A percentile compares a stretch with the other conserved stretches of the same genome.
Conservation (phyloP, 2,888 invertebrate species). For the Hemithea aestivaria region DNA sequence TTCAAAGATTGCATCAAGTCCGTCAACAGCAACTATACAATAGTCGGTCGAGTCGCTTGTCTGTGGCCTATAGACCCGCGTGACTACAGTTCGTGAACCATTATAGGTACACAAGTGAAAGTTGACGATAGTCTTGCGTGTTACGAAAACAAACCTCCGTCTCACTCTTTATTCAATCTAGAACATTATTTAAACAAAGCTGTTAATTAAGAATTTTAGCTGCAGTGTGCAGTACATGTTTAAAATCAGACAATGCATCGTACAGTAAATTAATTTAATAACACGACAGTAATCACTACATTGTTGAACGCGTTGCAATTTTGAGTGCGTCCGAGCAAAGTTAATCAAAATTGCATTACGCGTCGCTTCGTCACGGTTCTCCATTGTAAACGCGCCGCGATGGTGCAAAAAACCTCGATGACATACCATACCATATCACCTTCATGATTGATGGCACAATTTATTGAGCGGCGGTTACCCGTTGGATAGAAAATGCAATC, state of each 20-base stretch:
- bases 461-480: too few species aligned
- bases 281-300: slow-evolving; percentile 54
- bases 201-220: background rate
- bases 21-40: too few species aligned
- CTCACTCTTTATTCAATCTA: slow-evolving; percentile 1
- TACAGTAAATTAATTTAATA: slow-evolving; percentile 19
- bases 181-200: background rate
- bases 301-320: slow-evolving; percentile 45
- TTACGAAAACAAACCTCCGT: slow-evolving; percentile 63
- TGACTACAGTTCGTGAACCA: slow-evolving; percentile 62
- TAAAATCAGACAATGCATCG: slow-evolving; percentile 5
- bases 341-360: slow-evolving; percentile 75
- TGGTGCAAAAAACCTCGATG: slow-evolving; percentile 48
- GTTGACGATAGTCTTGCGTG: slow-evolving; percentile 63
- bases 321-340: slow-evolving; percentile 41
- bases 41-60: slow-evolving; percentile 29
- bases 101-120: slow-evolving; percentile 74
- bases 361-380: slow-evolving; percentile 58
- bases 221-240: background rate
- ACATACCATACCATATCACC: slow-evolving; percentile 36
- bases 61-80: slow-evolving; percentile 34
- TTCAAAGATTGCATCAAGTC: too few species aligned
- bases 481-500: too few species aligned
- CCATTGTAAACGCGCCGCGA: slow-evolving; percentile 30
- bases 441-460: slow-evolving; percentile 57